phyloP scores from a whole-genome alignment of 2,113 vertebrate genomes.

The Myotis brandtii region DNA sequence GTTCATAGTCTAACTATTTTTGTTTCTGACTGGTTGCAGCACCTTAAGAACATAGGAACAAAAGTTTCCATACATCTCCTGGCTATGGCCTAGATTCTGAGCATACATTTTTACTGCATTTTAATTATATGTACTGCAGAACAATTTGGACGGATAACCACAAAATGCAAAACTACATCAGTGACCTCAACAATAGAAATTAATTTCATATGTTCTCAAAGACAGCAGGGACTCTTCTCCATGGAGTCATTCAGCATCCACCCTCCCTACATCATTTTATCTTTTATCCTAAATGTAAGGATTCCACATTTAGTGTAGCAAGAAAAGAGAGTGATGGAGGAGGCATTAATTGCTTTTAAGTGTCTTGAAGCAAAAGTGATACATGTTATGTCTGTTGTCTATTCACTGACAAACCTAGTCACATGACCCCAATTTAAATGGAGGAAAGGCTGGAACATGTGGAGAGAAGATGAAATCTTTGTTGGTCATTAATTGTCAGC shows the following conservation, averaged over 20 bases:
- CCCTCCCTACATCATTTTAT: background rate
- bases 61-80: background rate
- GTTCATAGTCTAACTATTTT: background rate
- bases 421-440: background rate
- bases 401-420: background rate
- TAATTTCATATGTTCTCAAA: background rate
- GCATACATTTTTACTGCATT: background rate
- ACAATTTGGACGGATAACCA: background rate
- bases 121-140: background rate
- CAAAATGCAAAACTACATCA: background rate
- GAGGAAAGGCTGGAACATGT: fast-evolving
- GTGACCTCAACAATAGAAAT: background rate
- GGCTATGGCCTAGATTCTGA: background rate
- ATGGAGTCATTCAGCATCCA: background rate
- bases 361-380: background rate
- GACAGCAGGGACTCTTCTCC: background rate
- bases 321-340: background rate
- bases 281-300: background rate
- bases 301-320: background rate
- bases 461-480: background rate
- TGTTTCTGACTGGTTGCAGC: background rate
- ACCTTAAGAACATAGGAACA: background rate
- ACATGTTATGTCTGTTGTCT: background rate
- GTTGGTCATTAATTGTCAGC: background rate
- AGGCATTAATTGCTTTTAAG: background rate